Evolutionary conservation across 2,888 invertebrate genomes (phyloP).

Genomic region (Eupithecia dodoneata): DNA sequence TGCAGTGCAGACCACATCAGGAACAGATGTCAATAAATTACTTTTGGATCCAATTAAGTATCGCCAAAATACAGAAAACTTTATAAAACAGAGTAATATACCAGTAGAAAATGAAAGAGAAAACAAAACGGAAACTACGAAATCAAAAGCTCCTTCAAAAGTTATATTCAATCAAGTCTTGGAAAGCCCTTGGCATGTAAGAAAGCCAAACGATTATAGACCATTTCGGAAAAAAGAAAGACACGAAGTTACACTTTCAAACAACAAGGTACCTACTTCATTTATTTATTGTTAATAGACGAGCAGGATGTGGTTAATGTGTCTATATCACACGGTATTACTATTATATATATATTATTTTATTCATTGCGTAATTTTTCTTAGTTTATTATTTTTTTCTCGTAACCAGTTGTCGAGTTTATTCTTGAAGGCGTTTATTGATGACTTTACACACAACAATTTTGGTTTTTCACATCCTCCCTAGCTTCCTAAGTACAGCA

Average conservation of each 20-base stretch:
- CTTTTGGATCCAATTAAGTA: constrained; percentile 9
- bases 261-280: constrained; percentile 42
- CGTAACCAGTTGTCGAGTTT: too few species aligned
- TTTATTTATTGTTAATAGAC: too few species aligned
- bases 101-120: constrained; percentile 19
- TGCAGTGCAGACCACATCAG: background rate
- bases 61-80: background rate
- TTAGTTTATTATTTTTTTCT: too few species aligned
- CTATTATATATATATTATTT: too few species aligned
- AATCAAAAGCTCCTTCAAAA: constrained; percentile 26
- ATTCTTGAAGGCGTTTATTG: too few species aligned
- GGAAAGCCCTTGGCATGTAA: constrained; percentile 84
- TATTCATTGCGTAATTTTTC: too few species aligned
- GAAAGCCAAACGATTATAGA: constrained; percentile 65
- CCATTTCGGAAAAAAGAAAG: constrained; percentile 63
- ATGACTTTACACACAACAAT: background rate
- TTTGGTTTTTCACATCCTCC: background rate
- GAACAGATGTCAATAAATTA: constrained; percentile 3
- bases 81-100: constrained; percentile 6
- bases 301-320: too few species aligned
- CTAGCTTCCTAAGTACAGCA: background rate
- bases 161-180: constrained; percentile 80
- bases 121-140: constrained; percentile 18
- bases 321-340: too few species aligned
- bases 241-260: constrained; percentile 32